A percentile compares a stretch with the other conserved stretches of the same genome.
Conservation (phyloP, 2,888 invertebrate species). For the Heliconius charithonia region DNA sequence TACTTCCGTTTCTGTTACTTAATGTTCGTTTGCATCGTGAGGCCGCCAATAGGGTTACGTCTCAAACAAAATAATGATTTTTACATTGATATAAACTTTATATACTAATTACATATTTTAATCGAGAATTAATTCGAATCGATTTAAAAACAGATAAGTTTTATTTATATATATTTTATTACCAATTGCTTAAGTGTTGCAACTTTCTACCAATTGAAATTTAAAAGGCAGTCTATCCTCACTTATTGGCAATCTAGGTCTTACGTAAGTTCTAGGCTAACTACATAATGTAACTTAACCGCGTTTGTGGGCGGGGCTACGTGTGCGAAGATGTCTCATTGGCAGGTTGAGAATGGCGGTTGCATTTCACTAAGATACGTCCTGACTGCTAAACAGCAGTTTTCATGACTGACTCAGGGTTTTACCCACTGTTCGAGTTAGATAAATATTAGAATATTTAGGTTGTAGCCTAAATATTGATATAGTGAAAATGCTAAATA, state of each 20-base stretch:
- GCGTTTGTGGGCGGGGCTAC: constrained; percentile 71
- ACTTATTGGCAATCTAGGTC: constrained; percentile 44
- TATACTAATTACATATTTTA: background rate
- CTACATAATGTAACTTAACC: constrained; percentile 51
- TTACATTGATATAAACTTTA: background rate
- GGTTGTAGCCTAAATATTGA: background rate
- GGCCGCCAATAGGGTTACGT: constrained; percentile 23
- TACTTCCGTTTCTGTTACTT: constrained; percentile 39
- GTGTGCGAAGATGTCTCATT: constrained; percentile 63
- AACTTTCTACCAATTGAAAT: constrained; percentile 24
- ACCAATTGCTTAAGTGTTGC: background rate
- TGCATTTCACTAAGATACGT: constrained; percentile 74
- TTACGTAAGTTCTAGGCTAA: constrained; percentile 47
- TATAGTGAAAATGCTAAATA: background rate
- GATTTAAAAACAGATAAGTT: background rate
- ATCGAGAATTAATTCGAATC: background rate
- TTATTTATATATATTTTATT: constrained; percentile 3
- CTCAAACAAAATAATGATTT: background rate
- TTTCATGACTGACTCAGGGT: constrained; percentile 51
- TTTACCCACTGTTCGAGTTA: constrained; percentile 29
- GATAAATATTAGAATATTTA: constrained; percentile 25
- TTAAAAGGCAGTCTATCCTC: constrained; percentile 32
- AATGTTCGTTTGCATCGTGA: constrained; percentile 29
- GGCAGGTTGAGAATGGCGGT: constrained; percentile 67
- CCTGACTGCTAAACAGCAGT: constrained; percentile 67